Conservation (phyloP, 2,113 vertebrate species). For the Bubo scandiacus region DNA sequence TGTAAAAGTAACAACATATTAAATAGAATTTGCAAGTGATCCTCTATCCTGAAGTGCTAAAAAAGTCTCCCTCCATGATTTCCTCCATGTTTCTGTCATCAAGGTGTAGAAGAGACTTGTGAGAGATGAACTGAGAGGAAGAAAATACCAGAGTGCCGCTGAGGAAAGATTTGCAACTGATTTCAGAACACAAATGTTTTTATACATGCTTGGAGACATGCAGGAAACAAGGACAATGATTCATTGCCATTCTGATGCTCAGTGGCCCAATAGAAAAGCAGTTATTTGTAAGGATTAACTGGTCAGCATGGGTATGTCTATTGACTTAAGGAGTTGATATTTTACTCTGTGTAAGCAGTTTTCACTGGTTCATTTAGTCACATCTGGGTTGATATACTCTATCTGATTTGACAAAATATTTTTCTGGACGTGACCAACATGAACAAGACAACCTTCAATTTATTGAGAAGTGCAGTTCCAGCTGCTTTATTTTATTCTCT, state of each 20-base stretch:
- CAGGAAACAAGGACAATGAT: background rate
- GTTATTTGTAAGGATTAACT: background rate
- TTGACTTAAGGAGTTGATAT: background rate
- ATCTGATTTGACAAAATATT: background rate
- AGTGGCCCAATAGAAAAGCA: background rate
- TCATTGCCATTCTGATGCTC: background rate
- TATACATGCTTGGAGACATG: background rate
- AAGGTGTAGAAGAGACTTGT: background rate
- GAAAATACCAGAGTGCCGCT: background rate
- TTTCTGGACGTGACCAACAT: background rate
- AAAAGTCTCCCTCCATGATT: background rate
- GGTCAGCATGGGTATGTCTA: rapidly evolving
- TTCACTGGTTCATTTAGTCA: background rate
- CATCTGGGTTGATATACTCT: background rate
- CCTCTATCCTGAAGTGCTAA: background rate
- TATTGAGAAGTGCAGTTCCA: background rate
- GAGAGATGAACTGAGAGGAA: background rate
- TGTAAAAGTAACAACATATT: background rate
- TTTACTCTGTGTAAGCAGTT: background rate
- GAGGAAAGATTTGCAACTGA: background rate
- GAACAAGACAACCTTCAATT: background rate
- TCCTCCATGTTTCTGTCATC: background rate
- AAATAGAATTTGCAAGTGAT: background rate
- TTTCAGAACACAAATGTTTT: background rate
- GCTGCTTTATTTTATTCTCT: background rate